phyloP scores from a whole-genome alignment of 2,113 vertebrate genomes.

The Pseudopipra pipra region DNA sequence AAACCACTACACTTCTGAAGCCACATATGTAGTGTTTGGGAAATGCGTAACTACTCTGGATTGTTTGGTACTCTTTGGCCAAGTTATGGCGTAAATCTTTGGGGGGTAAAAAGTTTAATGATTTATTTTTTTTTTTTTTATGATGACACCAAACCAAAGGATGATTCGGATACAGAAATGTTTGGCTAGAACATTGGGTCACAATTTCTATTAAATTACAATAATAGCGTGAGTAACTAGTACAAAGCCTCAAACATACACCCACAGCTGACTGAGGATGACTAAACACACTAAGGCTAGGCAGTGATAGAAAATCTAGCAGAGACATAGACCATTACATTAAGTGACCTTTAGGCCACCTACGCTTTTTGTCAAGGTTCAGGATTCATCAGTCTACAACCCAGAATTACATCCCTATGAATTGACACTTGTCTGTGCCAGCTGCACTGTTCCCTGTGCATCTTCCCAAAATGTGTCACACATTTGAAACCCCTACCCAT shows the following conservation, averaged over 20 bases:
- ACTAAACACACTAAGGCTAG: not conserved
- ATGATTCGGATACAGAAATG: not conserved
- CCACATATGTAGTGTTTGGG: not conserved
- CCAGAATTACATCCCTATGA: not conserved
- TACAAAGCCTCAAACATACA: not conserved
- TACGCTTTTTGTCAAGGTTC: not conserved
- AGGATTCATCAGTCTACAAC: not conserved
- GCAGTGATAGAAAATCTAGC: not conserved
- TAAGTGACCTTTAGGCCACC: not conserved
- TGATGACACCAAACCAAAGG: not conserved
- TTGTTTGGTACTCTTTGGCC: not conserved
- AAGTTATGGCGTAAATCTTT: not conserved
- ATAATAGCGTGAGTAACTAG: not conserved
- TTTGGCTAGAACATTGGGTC: not conserved
- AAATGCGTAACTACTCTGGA: not conserved
- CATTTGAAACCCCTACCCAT: not conserved
- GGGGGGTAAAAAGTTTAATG: accelerated
- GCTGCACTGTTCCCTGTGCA: not conserved
- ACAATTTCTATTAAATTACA: not conserved
- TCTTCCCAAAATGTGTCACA: not conserved
- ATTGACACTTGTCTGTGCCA: not conserved
- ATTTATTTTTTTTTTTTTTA: not conserved
- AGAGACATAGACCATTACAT: not conserved
- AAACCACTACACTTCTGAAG: not conserved
- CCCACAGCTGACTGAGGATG: not conserved